phyloP scores from a whole-genome alignment of 1,140 invertebrate genomes.

The Leucophenga varia region DNA sequence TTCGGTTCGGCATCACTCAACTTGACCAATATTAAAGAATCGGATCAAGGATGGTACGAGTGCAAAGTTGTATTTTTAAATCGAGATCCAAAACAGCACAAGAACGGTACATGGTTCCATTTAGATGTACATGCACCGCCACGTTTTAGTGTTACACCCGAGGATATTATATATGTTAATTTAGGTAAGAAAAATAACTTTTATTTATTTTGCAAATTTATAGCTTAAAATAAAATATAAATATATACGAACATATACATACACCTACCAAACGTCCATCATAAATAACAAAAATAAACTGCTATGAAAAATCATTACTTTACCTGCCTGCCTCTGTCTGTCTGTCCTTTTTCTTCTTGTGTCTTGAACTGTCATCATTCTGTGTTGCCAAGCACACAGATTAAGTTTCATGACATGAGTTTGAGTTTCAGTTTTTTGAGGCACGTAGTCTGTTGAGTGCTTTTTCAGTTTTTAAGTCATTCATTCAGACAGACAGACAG shows the following conservation, averaged over 20 bases:
- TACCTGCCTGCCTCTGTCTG: slow-evolving; percentile 19
- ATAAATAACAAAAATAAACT: slow-evolving; percentile 26
- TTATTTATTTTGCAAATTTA: background rate
- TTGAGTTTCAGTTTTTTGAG: no score
- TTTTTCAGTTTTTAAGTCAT: no score
- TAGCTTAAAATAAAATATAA: background rate
- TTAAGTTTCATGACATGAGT: slow-evolving; percentile 20
- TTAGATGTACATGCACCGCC: slow-evolving; percentile 94
- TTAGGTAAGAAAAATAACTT: slow-evolving; percentile 61
- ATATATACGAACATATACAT: background rate
- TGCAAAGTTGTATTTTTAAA: slow-evolving; percentile 96
- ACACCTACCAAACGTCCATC: slow-evolving; percentile 10
- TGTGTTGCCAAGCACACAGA: slow-evolving; percentile 17
- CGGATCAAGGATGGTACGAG: slow-evolving; percentile 96
- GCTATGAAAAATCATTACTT: slow-evolving; percentile 14
- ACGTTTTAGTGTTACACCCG: slow-evolving; percentile 86
- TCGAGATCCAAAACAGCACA: slow-evolving; percentile 82
- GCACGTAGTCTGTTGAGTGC: no score
- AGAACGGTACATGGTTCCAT: slow-evolving; percentile 96
- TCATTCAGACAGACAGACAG: no score
- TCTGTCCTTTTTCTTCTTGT: no score
- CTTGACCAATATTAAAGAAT: slow-evolving; percentile 87
- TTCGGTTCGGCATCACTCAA: slow-evolving; percentile 90
- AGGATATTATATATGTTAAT: slow-evolving; percentile 94
- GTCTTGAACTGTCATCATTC: no score